Percentiles rank a stretch among this genome's conserved stretches.
phyloP scores from a whole-genome alignment of 2,888 invertebrate species.

The Druceiella hillmani region DNA sequence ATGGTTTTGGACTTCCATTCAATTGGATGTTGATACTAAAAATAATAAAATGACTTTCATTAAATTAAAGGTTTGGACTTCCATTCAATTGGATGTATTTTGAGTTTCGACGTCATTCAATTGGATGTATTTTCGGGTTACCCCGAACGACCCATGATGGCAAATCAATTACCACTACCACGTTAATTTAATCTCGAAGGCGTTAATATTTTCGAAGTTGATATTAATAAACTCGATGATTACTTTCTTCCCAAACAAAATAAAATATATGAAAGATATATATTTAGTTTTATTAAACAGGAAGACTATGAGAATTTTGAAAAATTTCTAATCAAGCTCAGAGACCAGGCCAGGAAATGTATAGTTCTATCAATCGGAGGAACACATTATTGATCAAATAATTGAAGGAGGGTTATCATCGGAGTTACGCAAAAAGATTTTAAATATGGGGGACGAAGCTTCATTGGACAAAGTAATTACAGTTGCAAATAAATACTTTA shows the following conservation, averaged over 20 bases:
- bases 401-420: too few species aligned
- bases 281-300: conserved; percentile 26
- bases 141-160: conserved; percentile 14
- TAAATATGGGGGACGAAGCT: too few species aligned
- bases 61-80: background rate
- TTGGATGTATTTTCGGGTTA: conserved; percentile 2
- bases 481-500: conserved; percentile 11
- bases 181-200: conserved; percentile 21
- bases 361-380: too few species aligned
- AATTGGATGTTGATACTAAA: background rate
- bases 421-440: too few species aligned
- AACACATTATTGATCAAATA: too few species aligned
- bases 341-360: conserved; percentile 28
- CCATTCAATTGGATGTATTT: conserved; percentile 3
- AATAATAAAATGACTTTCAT: background rate
- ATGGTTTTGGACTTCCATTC: background rate
- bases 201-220: conserved; percentile 12
- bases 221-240: conserved; percentile 23
- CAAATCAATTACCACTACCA: conserved; percentile 21
- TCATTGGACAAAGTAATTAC: conserved; percentile 9
- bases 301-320: conserved; percentile 26
- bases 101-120: background rate
- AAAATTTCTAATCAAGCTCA: conserved; percentile 25
- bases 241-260: conserved; percentile 28
- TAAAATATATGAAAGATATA: conserved; percentile 19